Conservation (phyloP, 1,140 invertebrate genomes). For the Agrypnia vestita region DNA sequence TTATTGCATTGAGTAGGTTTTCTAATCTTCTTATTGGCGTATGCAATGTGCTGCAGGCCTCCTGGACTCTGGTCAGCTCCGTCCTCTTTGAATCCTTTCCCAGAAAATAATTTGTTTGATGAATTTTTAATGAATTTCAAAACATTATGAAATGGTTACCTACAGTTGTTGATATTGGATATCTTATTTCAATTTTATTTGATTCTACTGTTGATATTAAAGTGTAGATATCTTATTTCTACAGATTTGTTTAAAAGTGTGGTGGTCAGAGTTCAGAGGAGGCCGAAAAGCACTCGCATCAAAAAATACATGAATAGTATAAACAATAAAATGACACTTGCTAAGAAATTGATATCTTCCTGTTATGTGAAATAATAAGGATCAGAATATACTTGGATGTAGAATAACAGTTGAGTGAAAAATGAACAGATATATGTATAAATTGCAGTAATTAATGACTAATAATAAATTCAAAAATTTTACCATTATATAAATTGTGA, state of each 20-base stretch:
- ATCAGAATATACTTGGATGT: slow-evolving; percentile 32
- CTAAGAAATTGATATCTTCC: slow-evolving; percentile 30
- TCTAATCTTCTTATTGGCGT: slow-evolving; percentile 53
- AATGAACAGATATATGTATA: slow-evolving; percentile 12
- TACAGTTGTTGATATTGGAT: too few relatives aligned
- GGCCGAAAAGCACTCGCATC: slow-evolving; percentile 42
- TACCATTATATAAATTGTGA: slow-evolving; percentile 25
- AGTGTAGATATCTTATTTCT: neutral
- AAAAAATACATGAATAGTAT: slow-evolving; percentile 38
- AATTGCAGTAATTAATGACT: slow-evolving; percentile 28
- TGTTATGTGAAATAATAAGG: slow-evolving; percentile 15
- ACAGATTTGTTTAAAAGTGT: neutral
- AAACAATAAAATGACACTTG: slow-evolving; percentile 30
- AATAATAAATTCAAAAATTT: slow-evolving; percentile 12
- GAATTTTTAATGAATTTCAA: too few relatives aligned
- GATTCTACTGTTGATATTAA: too few relatives aligned
- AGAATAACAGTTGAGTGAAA: slow-evolving; percentile 17
- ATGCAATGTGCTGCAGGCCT: slow-evolving; percentile 55
- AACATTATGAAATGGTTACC: too few relatives aligned
- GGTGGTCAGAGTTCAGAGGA: slow-evolving; percentile 22
- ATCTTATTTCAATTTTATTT: neutral
- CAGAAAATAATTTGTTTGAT: too few relatives aligned
- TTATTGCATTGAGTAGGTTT: slow-evolving; percentile 58
- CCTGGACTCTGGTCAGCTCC: slow-evolving; percentile 36
- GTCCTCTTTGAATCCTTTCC: neutral